Evolutionary conservation across 2,797 vertebrate species (phyloP).

Genomic region (Poeciliopsis presidionis): DNA sequence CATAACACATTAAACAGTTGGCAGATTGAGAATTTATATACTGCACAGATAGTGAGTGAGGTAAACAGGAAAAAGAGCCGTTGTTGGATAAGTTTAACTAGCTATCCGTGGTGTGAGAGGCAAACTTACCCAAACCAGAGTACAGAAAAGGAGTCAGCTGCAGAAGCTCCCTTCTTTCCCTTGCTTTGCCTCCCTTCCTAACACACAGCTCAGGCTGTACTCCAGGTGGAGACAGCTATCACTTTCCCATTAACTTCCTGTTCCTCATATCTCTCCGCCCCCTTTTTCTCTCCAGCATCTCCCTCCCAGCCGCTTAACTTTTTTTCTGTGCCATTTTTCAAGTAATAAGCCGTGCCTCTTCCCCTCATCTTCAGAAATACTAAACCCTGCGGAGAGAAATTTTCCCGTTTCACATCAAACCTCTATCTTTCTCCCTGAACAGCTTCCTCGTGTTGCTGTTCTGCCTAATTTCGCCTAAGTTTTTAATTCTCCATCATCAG

Average conservation of each 20-base stretch:
- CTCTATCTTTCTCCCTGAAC: constrained; percentile 43
- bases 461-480: constrained; percentile 82
- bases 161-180: constrained; percentile 58
- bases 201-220: constrained; percentile 70
- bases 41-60: constrained; percentile 85
- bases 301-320: constrained; percentile 67
- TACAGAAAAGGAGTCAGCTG: constrained; percentile 68
- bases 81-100: constrained; percentile 81
- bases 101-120: constrained; percentile 63
- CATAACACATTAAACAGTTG: constrained; percentile 99
- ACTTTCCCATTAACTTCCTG: constrained; percentile 80
- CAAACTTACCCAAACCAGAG: constrained; percentile 77
- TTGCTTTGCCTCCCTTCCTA: constrained; percentile 61
- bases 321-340: constrained; percentile 64
- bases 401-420: constrained; percentile 20
- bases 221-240: constrained; percentile 81
- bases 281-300: constrained; percentile 64
- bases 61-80: constrained; percentile 81
- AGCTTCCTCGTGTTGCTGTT: constrained; percentile 71
- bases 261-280: constrained; percentile 72
- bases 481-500: constrained; percentile 86
- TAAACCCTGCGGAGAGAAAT: constrained; percentile 57
- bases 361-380: constrained; percentile 61
- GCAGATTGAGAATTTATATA: constrained; percentile 95
- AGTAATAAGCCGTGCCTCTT: constrained; percentile 62